Percentiles rank a stretch among this genome's conserved stretches.
These are phyloP conservation scores for Hemibagrus wyckioides DNA, from an alignment of 2,113 vertebrate genomes.

Conservation along the genomic window DNA sequence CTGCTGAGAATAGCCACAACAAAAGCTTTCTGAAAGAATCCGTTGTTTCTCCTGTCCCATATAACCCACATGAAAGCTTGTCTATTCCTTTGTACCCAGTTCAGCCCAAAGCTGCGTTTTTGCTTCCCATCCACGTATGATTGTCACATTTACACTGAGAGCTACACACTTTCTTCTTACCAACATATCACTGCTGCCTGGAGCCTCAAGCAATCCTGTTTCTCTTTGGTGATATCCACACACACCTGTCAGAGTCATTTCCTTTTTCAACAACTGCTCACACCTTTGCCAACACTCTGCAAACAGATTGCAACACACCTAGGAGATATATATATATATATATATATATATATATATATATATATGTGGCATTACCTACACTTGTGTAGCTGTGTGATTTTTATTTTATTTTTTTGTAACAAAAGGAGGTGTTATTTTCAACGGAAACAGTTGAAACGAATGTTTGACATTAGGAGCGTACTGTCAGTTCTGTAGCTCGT, in stretches of 20 bases:
- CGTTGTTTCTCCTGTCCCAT: slow-evolving; percentile 17
- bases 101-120: background rate
- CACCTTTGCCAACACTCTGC: slow-evolving; percentile 7
- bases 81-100: background rate
- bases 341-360: no score
- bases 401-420: background rate
- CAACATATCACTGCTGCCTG: background rate
- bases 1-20: slow-evolving; percentile 2
- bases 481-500: background rate
- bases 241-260: slow-evolving; percentile 38
- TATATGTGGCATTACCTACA: slow-evolving; percentile 14
- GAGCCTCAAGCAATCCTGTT: slow-evolving; percentile 1
- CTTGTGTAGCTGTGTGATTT: background rate
- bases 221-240: background rate
- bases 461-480: background rate
- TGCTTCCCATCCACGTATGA: background rate
- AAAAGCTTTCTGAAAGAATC: slow-evolving; percentile 23
- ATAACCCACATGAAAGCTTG: slow-evolving; percentile 37
- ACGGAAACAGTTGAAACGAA: background rate
- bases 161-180: background rate
- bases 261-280: slow-evolving; percentile 24
- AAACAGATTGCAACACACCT: slow-evolving; percentile 4
- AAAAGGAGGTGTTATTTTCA: background rate
- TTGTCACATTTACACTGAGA: background rate
- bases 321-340: no score